A percentile compares a stretch with the other conserved stretches of the same genome.
phyloP scores from a whole-genome alignment of 1,140 invertebrate genomes.

The Lutraria rhynchaena region DNA sequence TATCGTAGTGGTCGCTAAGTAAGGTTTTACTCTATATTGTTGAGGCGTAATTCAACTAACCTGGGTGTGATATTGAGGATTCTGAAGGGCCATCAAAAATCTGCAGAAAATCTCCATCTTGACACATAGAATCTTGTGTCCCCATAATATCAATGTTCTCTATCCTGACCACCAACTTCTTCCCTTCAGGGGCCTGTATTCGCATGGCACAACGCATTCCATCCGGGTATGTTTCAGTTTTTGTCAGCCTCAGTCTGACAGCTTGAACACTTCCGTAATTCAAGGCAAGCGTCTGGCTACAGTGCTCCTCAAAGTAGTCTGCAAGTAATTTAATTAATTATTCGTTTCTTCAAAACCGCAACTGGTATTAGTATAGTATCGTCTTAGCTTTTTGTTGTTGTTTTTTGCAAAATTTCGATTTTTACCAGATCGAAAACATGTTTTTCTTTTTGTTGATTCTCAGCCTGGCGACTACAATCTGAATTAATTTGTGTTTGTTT shows the following conservation, averaged over 20 bases:
- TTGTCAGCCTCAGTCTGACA: constrained; percentile 42
- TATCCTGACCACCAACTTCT: constrained; percentile 32
- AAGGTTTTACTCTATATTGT: too few species aligned
- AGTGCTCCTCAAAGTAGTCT: constrained; percentile 55
- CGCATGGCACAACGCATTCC: constrained; percentile 55
- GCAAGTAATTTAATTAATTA: not conserved
- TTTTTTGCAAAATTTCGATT: too few species aligned
- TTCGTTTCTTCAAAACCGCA: too few species aligned
- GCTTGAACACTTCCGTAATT: constrained; percentile 50
- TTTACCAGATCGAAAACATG: too few species aligned
- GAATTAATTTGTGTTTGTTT: too few species aligned
- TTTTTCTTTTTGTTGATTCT: too few species aligned
- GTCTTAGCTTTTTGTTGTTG: too few species aligned
- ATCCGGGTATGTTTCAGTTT: constrained; percentile 29
- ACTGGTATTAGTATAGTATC: too few species aligned
- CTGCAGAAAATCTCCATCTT: constrained; percentile 48
- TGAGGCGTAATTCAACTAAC: too few species aligned
- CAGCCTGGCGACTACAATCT: too few species aligned
- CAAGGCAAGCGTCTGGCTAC: constrained; percentile 54
- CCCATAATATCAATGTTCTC: constrained; percentile 39
- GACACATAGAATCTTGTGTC: constrained; percentile 30
- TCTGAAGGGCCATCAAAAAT: constrained; percentile 44
- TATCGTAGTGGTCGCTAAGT: too few species aligned
- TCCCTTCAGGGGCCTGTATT: constrained; percentile 54
- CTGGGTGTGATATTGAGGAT: constrained; percentile 18